phyloP scores from a whole-genome alignment of 2,113 vertebrate species.

The cattle (Bos taurus) region ARS-UCD2.0 NC_037339.1:5488001-5488500 shows the following conservation, averaged over 20 bases:
- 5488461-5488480: background rate
- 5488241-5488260: background rate
- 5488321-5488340: background rate
- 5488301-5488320: background rate
- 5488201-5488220: background rate
- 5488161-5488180: background rate
- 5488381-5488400: background rate
- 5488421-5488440: background rate
- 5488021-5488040: background rate
- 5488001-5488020: background rate
- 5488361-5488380: background rate
- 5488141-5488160: background rate
- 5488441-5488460: accelerated
- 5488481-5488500: background rate
- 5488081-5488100: background rate
- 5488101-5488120: background rate
- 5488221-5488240: background rate
- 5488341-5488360: background rate
- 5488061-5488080: background rate
- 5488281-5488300: background rate
- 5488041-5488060: background rate
- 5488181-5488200: background rate
- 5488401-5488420: background rate
- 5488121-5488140: background rate
- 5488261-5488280: background rate